Evolutionary conservation across 2,113 vertebrate species (phyloP), one percentile per base, ranked within the genome.

Genomic region (Barbus barbus): DNA sequence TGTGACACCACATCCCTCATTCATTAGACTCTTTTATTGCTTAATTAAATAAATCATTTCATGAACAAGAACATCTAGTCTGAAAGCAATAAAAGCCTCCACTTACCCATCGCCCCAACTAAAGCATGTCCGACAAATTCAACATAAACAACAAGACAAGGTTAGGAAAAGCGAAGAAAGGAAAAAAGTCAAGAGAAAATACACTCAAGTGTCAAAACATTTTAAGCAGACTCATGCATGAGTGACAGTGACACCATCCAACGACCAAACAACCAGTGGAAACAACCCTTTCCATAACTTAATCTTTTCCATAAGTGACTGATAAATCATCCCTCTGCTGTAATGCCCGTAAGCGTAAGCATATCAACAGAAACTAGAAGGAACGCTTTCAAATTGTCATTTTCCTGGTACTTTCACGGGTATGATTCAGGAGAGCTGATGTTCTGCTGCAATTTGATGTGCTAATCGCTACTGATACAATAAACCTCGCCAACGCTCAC

Each of bases 21-120:
- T 46, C 24, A 79, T 13, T 12, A 31, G 38, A 31, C 14, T 16
- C 11, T 24, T 46, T 18, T n/a, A n/a, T n/a, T n/a, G n/a, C 13
- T 73, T 79, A 41, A 63, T 79, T 38, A 44, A 61, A 78, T 63
- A 16, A 28, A 8, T 63, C 6, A 61, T 26, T 79, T 79, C 38
- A 79, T 20, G 26, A 78, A 18, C 36, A 60, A 1, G 33, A 78
- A 41, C 1, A 9, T 78, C 38, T 26, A 65, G 16, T 18, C 41
- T 65, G 41, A 78, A 60, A 79, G 14, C n/a, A 81, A 48, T 6
- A 6, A 81, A 41, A 74, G 22, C 65, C 46, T 76, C 76, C 3
- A 94, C 94, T 94, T 89, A 94, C 93, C 94, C 92, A 94, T 1
- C 77, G 88, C 3, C 86, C 53, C 91, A 89, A 88, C 93, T 94